phyloP scores from a whole-genome alignment of 2,113 vertebrate genomes.

The Ceyx melanurus region DNA sequence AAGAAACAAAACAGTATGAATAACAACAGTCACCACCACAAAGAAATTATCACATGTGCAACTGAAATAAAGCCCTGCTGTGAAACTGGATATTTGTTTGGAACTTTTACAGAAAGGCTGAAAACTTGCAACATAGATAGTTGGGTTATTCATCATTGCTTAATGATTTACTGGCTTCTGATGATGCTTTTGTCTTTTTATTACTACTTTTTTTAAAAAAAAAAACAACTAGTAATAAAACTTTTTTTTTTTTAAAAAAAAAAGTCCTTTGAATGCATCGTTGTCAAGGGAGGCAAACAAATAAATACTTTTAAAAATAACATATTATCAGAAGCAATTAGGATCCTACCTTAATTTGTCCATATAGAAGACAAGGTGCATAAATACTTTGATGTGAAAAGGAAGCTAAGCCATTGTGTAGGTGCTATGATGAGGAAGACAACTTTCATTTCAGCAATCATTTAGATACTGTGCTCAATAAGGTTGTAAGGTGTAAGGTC shows the following conservation, averaged over 20 bases:
- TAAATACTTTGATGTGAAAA: neutral
- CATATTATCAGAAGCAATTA: neutral
- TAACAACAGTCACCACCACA: slow-evolving; percentile 38
- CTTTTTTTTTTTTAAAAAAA: neutral
- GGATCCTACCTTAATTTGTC: neutral
- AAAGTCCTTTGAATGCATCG: neutral
- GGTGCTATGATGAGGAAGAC: neutral
- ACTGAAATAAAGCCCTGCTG: neutral
- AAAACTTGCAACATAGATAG: neutral
- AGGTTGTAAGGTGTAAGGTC: neutral
- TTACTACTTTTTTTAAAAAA: neutral
- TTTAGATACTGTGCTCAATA: fast-evolving
- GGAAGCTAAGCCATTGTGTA: neutral
- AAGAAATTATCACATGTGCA: neutral
- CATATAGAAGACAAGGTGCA: neutral
- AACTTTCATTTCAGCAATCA: neutral
- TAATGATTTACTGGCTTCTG: neutral
- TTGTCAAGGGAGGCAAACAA: neutral
- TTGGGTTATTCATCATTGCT: neutral
- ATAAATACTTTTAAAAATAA: neutral
- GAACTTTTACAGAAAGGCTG: neutral
- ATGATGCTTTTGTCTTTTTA: neutral
- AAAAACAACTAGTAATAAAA: too few species aligned
- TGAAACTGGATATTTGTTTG: neutral
- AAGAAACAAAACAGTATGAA: slow-evolving; percentile 79